These are phyloP conservation scores for Brachypodius melanocephalos DNA, from an alignment of 2,113 vertebrate genomes.

Conservation along the genomic window DNA sequence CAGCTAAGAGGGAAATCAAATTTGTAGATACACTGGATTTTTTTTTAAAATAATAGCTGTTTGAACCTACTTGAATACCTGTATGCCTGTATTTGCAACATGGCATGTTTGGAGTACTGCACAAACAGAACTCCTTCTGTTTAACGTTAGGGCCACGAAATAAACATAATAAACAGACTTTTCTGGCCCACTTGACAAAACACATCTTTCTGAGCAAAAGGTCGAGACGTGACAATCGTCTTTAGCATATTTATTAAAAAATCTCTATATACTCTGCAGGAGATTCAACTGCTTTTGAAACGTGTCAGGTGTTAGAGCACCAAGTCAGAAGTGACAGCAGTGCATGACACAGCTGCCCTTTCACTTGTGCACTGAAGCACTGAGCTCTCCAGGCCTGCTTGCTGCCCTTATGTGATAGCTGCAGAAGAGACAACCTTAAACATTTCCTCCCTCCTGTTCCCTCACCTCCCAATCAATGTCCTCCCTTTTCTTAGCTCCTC, in stretches of 20 bases:
- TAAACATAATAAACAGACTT: background rate
- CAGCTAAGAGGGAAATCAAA: background rate
- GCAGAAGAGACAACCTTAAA: background rate
- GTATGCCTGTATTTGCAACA: rapidly evolving
- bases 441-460: background rate
- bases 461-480: rapidly evolving
- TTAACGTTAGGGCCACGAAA: background rate
- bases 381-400: background rate
- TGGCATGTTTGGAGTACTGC: background rate
- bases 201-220: background rate
- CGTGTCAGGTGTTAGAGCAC: background rate
- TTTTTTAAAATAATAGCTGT: background rate
- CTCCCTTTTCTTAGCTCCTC: background rate
- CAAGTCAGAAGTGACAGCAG: background rate
- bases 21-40: background rate
- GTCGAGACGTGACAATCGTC: background rate
- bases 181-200: background rate
- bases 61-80: background rate
- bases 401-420: background rate
- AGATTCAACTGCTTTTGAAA: background rate
- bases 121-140: background rate
- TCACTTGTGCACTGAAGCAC: background rate
- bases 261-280: background rate
- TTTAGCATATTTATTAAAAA: background rate
- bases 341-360: background rate